Evolutionary conservation across 2,888 invertebrate species (phyloP), one percentile per base, ranked within the genome.

Genomic region (Trypoxylon attenuatum): DNA sequence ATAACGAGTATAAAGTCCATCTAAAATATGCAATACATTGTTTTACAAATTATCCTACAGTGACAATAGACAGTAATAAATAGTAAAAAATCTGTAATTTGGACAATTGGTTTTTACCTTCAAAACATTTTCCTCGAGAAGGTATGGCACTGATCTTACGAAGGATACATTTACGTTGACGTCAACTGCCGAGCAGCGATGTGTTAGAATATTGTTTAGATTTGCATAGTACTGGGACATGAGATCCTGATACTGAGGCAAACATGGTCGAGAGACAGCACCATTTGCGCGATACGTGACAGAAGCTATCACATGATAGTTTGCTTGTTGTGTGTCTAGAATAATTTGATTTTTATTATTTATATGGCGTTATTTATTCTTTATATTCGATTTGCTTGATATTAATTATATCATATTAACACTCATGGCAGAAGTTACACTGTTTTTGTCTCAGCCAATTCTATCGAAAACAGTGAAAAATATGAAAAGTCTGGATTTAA

Each of bases 111-210:
- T 43, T 38, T 61, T 42, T 61, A 88, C 88, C 83, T 94, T 94
- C 0, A 96, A 93, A 2, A 96, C 92, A 83, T 96, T 96, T 85
- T 96, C 96, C 80, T 96, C 95, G 1, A 95, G 82, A 10, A 96
- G 88, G 51, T 90, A 90, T n/a, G 96, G 94, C 80, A 93, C 90
- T 0, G 95, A 93, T 76, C 94, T 93, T 0, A 97, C 90, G 79
- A 97, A 95, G 0, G 96, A 94, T 0, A 98, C 97, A 81, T 96
- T 97, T 90, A 97, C 96, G 83, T 96, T 95, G 0, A 97, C 96
- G 80, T 96, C 97, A 45, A 97, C 95, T 2, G 96, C 96, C 0
- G 97, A 97, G 86, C 98, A 98, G 76, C 97, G 92, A 82, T 96
- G 95, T 0, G 96, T 95, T 10, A 98, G 89, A 64, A 96, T 90